These are phyloP conservation scores for Rana temporaria DNA, from an alignment of 2,113 vertebrate species.

Conservation along the genomic window DNA sequence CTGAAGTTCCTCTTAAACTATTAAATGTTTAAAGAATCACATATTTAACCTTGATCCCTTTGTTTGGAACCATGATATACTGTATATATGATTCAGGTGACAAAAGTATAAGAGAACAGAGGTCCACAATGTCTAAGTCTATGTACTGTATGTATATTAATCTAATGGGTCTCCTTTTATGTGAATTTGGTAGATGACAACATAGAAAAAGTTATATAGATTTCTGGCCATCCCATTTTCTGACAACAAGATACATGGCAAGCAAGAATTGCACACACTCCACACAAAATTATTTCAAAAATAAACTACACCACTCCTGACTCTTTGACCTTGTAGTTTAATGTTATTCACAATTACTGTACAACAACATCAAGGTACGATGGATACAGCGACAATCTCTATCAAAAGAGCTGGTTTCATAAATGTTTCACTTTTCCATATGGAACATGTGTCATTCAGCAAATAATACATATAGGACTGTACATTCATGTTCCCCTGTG, in stretches of 20 bases:
- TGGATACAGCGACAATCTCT: conserved; percentile 31
- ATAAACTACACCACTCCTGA: conserved; percentile 37
- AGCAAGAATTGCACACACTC: conserved; percentile 1
- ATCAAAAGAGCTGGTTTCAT: conserved; percentile 13
- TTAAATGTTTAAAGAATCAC: no score
- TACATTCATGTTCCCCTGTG: conserved; percentile 32
- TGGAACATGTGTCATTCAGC: not conserved
- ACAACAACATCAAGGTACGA: conserved; percentile 33
- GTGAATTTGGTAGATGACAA: not conserved
- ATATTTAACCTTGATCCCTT: no score
- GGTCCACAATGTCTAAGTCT: no score
- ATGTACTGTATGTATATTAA: no score
- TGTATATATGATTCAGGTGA: no score
- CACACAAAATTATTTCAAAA: not conserved
- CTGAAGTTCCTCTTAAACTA: no score
- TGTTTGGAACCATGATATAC: no score
- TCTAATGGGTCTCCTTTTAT: not conserved
- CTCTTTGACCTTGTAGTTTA: conserved; percentile 44
- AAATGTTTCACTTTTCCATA: conserved; percentile 8
- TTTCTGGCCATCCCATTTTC: not conserved
- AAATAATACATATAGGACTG: conserved; percentile 16
- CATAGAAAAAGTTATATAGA: not conserved
- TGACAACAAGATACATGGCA: not conserved
- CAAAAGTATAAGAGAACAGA: no score
- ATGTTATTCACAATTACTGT: conserved; percentile 48